phyloP scores from a whole-genome alignment of 2,113 vertebrate genomes.

The Laticauda colubrina region DNA sequence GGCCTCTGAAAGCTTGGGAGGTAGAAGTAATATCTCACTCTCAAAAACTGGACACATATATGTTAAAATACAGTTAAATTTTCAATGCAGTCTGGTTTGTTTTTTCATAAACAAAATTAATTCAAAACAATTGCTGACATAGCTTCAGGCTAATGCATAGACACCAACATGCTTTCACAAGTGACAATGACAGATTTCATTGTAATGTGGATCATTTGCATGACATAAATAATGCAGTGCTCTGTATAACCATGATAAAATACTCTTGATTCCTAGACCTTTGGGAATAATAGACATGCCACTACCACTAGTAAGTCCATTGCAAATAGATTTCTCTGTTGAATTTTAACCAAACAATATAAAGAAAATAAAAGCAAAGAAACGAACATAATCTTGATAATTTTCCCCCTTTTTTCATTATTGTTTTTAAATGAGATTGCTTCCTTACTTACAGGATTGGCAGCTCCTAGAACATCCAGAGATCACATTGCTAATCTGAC shows the following conservation, averaged over 20 bases:
- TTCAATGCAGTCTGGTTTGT: background rate
- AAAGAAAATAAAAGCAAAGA: background rate
- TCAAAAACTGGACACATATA: background rate
- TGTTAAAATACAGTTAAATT: background rate
- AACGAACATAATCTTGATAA: background rate
- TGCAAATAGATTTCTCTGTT: background rate
- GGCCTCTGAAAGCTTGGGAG: background rate
- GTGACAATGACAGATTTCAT: background rate
- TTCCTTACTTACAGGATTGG: background rate
- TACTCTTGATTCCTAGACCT: background rate
- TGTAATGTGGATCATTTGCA: background rate
- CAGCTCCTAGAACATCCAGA: background rate
- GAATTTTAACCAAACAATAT: background rate
- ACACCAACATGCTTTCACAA: background rate
- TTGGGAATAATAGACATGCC: background rate
- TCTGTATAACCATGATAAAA: background rate
- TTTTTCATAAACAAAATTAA: background rate
- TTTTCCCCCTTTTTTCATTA: background rate
- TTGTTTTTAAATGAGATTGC: background rate
- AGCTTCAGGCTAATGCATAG: background rate
- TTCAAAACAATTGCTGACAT: background rate
- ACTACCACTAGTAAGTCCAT: background rate
- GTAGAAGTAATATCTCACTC: background rate
- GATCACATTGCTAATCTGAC: background rate
- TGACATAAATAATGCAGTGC: background rate